Base-by-base conservation (phyloP, 64 coral and sea anemone genomes). In the Pachyseris speciosa region DNA sequence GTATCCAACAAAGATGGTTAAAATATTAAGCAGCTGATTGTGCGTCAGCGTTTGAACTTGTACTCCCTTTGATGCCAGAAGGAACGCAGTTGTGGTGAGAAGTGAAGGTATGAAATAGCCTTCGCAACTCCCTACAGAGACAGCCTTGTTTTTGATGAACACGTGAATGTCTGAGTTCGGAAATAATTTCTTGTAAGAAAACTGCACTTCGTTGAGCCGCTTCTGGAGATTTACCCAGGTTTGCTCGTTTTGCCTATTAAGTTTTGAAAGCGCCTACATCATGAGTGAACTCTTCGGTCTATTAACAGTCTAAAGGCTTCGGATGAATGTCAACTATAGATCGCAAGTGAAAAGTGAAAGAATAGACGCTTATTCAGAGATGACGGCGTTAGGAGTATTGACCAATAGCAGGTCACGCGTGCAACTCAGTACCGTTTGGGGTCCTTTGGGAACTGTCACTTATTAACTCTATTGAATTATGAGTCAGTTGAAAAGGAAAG, bases 401-500 rank as follows among this genome's bases (percentile, higher is more conserved):
- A 58, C 53, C 53, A 58, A 58, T 58, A 58, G 53, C 20, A 58
- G 12, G 53, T 2, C 53, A 58, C 10, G 53, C 53, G 17, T 15
- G 12, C 10, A 22, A 19, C 7, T 58, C 20, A 7, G 53, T 58
- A 58, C 10, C 20, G 53, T 58, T 13, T 58, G 20, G 2, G 20
- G 10, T 19, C 17, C 53, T 22, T 58, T 58, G 20, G 7, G 53
- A 22, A 58, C 5, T 58, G 20, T 58, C 20, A 58, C 43, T 51
- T 80, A 52, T 80, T 44, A 22, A 52, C 49, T 80, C 42, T 80
- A 80, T 80, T 80, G 75, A 80, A 80, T 80, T 51, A 80, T 80
- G 75, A 51, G 75, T 80, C 47, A 80, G 41, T 80, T 80, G 75
- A 80, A 80, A 80, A 28, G 24, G 47, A 80, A 55, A 80, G 44